These are phyloP conservation scores for Ophioninae sp. DNA, from an alignment of 2,888 invertebrate species.

Conservation along the genomic window DNA sequence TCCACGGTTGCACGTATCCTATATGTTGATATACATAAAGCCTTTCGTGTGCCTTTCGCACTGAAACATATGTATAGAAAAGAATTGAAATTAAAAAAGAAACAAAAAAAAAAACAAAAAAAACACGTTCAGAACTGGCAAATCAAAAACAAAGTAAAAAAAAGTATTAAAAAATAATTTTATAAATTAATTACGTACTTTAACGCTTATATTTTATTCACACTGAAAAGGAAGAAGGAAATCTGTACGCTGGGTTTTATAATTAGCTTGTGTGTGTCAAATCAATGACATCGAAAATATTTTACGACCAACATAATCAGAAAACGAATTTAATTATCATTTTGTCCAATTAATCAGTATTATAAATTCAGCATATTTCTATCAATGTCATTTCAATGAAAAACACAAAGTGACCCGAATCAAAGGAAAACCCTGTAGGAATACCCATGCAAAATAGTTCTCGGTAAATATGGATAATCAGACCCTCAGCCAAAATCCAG, in stretches of 20 bases:
- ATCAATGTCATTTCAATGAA: too few species aligned
- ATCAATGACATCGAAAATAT: too few species aligned
- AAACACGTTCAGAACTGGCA: neutral
- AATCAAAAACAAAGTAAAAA: conserved; percentile 2
- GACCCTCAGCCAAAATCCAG: too few species aligned
- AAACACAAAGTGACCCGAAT: too few species aligned
- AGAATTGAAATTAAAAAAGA: conserved; percentile 11
- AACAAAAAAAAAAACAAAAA: neutral
- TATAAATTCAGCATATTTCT: too few species aligned
- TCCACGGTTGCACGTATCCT: neutral
- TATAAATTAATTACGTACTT: neutral
- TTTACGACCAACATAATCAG: too few species aligned
- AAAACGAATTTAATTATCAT: too few species aligned
- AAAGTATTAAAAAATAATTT: conserved; percentile 6
- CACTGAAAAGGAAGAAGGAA: neutral
- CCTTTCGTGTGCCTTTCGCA: conserved; percentile 29
- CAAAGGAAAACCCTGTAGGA: too few species aligned
- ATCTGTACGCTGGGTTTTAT: neutral
- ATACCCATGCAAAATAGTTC: too few species aligned
- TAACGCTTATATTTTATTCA: neutral
- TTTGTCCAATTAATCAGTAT: too few species aligned
- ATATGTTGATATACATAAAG: neutral
- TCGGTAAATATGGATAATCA: too few species aligned
- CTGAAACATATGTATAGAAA: conserved; percentile 17
- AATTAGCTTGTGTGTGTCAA: neutral